Conservation (phyloP, 2,797 vertebrate species). For the Luscinia megarhynchos region DNA sequence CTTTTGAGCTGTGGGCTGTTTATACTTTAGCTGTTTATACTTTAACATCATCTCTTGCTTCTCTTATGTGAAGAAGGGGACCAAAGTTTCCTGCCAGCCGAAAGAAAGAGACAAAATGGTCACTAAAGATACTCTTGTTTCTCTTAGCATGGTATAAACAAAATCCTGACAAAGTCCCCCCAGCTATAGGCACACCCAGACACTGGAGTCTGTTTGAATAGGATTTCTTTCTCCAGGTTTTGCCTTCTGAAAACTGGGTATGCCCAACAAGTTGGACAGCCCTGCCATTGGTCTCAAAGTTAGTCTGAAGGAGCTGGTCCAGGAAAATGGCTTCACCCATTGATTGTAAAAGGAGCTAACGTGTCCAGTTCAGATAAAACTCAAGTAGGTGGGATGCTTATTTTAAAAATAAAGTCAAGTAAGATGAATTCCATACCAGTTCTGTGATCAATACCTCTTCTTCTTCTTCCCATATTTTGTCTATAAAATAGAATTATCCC, state of each 20-base stretch:
- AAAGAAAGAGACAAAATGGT: not conserved
- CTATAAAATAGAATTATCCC: not conserved
- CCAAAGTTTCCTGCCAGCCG: not conserved
- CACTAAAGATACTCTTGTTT: not conserved
- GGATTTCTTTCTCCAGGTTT: not conserved
- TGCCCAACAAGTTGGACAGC: not conserved
- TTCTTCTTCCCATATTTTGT: not conserved
- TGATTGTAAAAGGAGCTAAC: not conserved
- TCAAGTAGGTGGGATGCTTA: not conserved
- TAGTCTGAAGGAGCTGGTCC: not conserved
- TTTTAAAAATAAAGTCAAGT: slow-evolving; percentile 4
- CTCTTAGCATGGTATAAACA: not conserved
- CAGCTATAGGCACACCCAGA: not conserved
- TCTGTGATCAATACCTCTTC: not conserved
- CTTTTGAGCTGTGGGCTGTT: not conserved
- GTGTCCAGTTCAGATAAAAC: not conserved
- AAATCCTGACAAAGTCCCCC: not conserved
- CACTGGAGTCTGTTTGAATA: not conserved
- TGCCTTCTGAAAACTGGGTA: not conserved
- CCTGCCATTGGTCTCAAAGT: not conserved
- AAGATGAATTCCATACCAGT: not conserved
- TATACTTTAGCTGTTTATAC: not conserved
- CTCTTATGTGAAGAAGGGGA: not conserved
- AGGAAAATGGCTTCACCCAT: not conserved
- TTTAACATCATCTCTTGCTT: not conserved